Conservation (phyloP, 35 echinoderm and acorn worm genomes). For the Strongylocentrotus purpuratus region DNA sequence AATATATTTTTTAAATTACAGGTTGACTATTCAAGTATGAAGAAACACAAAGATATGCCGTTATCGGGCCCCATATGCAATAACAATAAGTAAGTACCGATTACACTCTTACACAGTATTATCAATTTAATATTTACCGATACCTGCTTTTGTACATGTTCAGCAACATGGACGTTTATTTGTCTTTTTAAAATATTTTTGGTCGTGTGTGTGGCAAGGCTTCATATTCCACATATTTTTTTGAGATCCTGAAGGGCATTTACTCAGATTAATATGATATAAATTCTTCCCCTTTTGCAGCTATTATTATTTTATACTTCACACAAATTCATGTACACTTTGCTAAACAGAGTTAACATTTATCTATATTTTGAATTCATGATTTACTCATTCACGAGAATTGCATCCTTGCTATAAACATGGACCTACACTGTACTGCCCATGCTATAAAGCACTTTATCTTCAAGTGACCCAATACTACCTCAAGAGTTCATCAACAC, state of each 20-base stretch:
- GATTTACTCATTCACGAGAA: too few species aligned
- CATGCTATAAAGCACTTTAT: background rate
- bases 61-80: constrained; percentile 32
- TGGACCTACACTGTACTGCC: too few species aligned
- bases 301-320: too few species aligned
- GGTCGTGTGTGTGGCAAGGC: background rate
- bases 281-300: too few species aligned
- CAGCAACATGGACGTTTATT: background rate
- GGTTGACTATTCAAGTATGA: constrained; percentile 18
- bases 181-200: too few species aligned
- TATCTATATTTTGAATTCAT: too few species aligned
- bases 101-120: background rate
- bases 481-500: background rate
- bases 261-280: too few species aligned
- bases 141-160: background rate
- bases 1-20: background rate
- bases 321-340: too few species aligned
- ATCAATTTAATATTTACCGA: background rate
- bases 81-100: constrained; percentile 17
- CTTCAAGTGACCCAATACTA: background rate
- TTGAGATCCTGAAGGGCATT: too few species aligned
- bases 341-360: too few species aligned
- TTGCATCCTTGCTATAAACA: too few species aligned
- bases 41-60: constrained; percentile 38
- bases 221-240: background rate